phyloP scores from a whole-genome alignment of 2,888 invertebrate genomes.

The Clivina fossor region DNA sequence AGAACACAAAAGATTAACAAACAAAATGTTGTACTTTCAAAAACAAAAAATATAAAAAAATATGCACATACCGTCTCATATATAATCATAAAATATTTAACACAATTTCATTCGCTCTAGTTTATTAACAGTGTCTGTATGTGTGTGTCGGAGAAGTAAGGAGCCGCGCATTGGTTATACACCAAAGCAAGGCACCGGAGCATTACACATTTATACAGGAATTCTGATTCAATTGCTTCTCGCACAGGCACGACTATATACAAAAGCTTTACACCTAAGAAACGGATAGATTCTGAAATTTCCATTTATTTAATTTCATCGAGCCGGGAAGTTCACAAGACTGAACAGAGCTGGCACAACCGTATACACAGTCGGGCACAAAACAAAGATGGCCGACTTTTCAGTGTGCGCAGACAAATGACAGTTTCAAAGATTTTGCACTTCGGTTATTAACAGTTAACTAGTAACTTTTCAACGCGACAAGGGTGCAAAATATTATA shows the following conservation, averaged over 20 bases:
- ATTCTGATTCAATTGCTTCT: slow-evolving; percentile 19
- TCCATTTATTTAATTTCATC: slow-evolving; percentile 19
- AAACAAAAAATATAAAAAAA: too few species aligned
- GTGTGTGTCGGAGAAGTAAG: too few species aligned
- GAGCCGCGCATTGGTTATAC: too few species aligned
- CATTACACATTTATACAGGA: slow-evolving; percentile 15
- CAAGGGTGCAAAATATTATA: neutral
- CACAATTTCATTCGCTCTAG: slow-evolving; percentile 4
- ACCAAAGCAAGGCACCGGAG: too few species aligned
- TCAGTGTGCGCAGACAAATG: slow-evolving; percentile 7
- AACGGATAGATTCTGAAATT: slow-evolving; percentile 15
- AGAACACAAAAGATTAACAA: too few species aligned
- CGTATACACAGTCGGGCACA: neutral
- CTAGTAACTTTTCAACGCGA: neutral
- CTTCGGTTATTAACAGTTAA: slow-evolving; percentile 6
- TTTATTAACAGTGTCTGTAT: too few species aligned
- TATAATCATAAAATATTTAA: slow-evolving; percentile 11
- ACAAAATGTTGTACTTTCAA: too few species aligned
- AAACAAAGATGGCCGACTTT: neutral
- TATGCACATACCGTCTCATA: neutral
- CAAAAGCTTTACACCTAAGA: slow-evolving; percentile 1
- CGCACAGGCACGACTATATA: neutral
- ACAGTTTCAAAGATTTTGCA: slow-evolving; percentile 7
- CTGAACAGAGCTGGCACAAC: neutral
- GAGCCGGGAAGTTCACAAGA: neutral